Evolutionary conservation across 2,113 vertebrate species (phyloP).

Genomic region (Cygnus atratus): DNA sequence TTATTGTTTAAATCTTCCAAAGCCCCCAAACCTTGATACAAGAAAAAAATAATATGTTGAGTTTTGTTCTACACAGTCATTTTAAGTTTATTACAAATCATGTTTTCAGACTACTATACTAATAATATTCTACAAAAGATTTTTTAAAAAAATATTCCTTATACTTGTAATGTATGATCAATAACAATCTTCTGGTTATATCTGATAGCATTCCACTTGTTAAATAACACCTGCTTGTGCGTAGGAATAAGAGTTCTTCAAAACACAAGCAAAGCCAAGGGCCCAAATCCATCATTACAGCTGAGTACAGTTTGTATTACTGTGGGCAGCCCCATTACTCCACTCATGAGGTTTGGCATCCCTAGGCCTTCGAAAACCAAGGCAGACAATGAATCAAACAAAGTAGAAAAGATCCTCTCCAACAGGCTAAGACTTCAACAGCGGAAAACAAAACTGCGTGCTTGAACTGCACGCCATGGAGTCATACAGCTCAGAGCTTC

Average conservation of each 20-base stretch:
- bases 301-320: neutral
- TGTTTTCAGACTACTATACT: neutral
- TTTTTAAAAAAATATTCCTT: neutral
- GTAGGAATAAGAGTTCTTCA: neutral
- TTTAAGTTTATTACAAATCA: neutral
- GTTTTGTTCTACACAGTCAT: neutral
- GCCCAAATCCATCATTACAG: neutral
- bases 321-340: neutral
- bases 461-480: neutral
- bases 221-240: neutral
- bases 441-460: neutral
- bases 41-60: neutral
- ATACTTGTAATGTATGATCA: neutral
- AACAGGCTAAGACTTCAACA: neutral
- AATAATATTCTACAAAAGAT: neutral
- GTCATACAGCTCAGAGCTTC: neutral
- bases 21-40: neutral
- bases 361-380: neutral
- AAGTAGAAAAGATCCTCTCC: neutral
- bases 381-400: neutral
- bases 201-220: neutral
- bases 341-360: neutral
- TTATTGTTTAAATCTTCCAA: neutral
- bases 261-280: neutral
- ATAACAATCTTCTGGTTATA: neutral